These are phyloP conservation scores for Upupa epops DNA, from an alignment of 2,113 vertebrate species.

Conservation along the genomic window DNA sequence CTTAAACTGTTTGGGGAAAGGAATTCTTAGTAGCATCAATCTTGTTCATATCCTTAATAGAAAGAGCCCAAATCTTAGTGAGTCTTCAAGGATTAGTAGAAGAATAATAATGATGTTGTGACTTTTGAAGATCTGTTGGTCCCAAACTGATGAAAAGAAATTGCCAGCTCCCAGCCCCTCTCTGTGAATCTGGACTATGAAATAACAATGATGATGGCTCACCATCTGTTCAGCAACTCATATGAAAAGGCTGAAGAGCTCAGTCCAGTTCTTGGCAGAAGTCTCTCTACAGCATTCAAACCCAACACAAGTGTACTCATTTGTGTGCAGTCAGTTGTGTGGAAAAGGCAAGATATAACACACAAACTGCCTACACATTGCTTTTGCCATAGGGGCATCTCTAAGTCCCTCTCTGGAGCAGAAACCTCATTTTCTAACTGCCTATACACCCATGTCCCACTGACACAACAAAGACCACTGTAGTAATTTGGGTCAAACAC, in stretches of 20 bases:
- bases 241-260: neutral
- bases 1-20: neutral
- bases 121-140: slow-evolving; percentile 23
- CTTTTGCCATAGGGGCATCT: rapidly evolving
- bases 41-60: neutral
- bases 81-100: neutral
- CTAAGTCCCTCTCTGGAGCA: neutral
- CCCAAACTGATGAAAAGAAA: slow-evolving; percentile 40
- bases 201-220: neutral
- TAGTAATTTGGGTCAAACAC: neutral
- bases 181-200: neutral
- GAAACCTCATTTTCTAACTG: neutral
- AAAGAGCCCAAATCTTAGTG: neutral
- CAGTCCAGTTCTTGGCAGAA: neutral
- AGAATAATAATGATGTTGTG: slow-evolving; percentile 1
- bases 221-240: slow-evolving; percentile 24
- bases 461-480: neutral
- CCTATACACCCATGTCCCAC: neutral
- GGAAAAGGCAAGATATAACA: neutral
- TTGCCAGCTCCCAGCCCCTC: slow-evolving; percentile 9
- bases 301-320: neutral
- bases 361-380: neutral
- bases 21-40: neutral
- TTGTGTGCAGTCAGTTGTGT: neutral
- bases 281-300: neutral